phyloP scores from a whole-genome alignment of 2,113 vertebrate genomes.

The Nymphicus hollandicus region DNA sequence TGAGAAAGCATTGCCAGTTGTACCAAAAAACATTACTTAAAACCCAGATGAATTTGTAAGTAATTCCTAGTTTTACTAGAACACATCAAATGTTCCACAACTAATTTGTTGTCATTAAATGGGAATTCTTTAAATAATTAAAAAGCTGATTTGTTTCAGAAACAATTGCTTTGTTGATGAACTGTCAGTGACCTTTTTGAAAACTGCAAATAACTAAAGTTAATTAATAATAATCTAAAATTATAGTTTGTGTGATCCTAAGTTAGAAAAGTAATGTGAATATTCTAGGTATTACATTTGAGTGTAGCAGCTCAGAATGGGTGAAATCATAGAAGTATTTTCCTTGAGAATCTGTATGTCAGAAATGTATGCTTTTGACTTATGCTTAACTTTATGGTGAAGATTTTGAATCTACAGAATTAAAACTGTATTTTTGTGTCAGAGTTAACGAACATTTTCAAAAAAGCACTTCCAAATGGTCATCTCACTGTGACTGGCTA shows the following conservation, averaged over 20 bases:
- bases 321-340: background rate
- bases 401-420: background rate
- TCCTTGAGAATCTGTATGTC: background rate
- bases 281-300: background rate
- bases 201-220: background rate
- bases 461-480: background rate
- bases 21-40: background rate
- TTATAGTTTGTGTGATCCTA: rapidly evolving
- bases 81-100: background rate
- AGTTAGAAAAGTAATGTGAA: background rate
- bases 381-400: background rate
- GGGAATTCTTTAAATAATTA: background rate
- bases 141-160: background rate
- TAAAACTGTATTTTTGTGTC: background rate
- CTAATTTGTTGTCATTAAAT: background rate
- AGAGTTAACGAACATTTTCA: background rate
- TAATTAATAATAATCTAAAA: background rate
- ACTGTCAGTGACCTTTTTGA: background rate
- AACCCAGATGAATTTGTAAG: background rate
- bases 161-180: background rate
- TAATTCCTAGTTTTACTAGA: background rate
- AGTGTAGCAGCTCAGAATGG: background rate
- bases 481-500: background rate
- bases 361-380: background rate
- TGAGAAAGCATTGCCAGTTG: background rate